Conservation (phyloP, 2,888 invertebrate genomes). For the Cactoblastis cactorum region DNA sequence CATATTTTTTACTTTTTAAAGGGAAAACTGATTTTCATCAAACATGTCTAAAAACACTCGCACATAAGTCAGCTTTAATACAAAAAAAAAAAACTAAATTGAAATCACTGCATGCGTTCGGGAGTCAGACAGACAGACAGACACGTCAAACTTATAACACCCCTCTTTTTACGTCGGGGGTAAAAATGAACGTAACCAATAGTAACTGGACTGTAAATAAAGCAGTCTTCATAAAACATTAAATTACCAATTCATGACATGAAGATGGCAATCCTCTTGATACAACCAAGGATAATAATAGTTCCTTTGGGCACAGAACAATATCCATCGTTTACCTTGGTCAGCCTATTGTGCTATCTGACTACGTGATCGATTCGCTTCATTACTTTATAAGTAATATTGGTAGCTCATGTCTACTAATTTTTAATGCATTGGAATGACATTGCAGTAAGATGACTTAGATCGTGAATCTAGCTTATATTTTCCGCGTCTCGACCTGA, state of each 20-base stretch:
- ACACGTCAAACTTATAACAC: too few relatives aligned
- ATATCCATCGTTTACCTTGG: conserved; percentile 41
- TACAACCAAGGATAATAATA: conserved; percentile 26
- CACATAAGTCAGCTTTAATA: too few relatives aligned
- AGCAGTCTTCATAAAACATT: background rate
- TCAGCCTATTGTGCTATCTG: conserved; percentile 31
- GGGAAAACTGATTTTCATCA: too few relatives aligned
- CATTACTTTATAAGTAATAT: background rate
- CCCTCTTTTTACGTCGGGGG: too few relatives aligned
- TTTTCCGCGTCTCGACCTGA: background rate
- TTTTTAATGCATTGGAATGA: background rate
- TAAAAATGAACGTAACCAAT: too few relatives aligned
- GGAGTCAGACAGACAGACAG: too few relatives aligned
- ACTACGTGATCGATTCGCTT: conserved; percentile 41
- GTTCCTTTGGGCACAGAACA: conserved; percentile 33
- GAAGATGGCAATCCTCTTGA: conserved; percentile 14
- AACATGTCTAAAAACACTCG: too few relatives aligned
- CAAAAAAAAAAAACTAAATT: too few relatives aligned
- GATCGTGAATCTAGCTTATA: background rate
- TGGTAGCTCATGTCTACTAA: background rate
- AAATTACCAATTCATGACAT: conserved; percentile 19
- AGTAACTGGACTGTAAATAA: background rate
- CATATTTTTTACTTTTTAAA: too few relatives aligned
- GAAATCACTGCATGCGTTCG: too few relatives aligned
- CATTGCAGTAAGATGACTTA: background rate